phyloP scores from a whole-genome alignment of 2,888 invertebrate species.

The Myopa tessellatipennis region DNA sequence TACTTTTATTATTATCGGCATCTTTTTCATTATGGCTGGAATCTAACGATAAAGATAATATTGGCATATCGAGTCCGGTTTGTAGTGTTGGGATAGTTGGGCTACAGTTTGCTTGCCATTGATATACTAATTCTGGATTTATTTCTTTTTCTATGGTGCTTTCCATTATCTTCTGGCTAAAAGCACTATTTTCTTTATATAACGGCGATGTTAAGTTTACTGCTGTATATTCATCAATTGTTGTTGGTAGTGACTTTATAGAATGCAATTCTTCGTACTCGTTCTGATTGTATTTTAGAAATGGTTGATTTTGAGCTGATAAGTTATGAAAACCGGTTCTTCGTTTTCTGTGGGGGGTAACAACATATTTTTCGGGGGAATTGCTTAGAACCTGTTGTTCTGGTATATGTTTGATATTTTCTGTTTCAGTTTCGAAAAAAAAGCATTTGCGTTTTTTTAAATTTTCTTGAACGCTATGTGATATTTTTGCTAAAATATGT shows the following conservation, averaged over 20 bases:
- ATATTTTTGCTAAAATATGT: slow-evolving; percentile 62
- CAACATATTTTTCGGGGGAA: slow-evolving; percentile 86
- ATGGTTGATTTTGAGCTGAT: slow-evolving; percentile 87
- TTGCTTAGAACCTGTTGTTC: slow-evolving; percentile 79
- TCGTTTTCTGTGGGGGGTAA: slow-evolving; percentile 87
- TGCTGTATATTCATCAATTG: slow-evolving; percentile 74
- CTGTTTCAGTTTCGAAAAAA: slow-evolving; percentile 72
- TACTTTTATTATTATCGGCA: slow-evolving; percentile 42
- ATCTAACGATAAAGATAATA: slow-evolving; percentile 56
- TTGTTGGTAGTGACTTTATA: slow-evolving; percentile 76
- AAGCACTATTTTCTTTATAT: neutral
- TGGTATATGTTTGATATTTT: slow-evolving; percentile 71
- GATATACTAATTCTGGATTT: slow-evolving; percentile 69
- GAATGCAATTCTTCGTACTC: slow-evolving; percentile 80
- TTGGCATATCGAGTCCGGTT: slow-evolving; percentile 59
- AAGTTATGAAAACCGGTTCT: slow-evolving; percentile 89
- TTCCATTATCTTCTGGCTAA: slow-evolving; percentile 55
- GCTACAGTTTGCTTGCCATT: slow-evolving; percentile 63
- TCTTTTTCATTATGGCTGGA: slow-evolving; percentile 49
- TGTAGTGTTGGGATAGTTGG: slow-evolving; percentile 62
- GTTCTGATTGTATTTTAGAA: slow-evolving; percentile 83
- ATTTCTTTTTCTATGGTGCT: slow-evolving; percentile 60
- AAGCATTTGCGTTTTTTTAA: slow-evolving; percentile 56
- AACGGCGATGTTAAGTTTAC: slow-evolving; percentile 61
- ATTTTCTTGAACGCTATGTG: slow-evolving; percentile 42